Evolutionary conservation across 1,140 invertebrate genomes (phyloP).

Genomic region (Solenopsis invicta): DNA sequence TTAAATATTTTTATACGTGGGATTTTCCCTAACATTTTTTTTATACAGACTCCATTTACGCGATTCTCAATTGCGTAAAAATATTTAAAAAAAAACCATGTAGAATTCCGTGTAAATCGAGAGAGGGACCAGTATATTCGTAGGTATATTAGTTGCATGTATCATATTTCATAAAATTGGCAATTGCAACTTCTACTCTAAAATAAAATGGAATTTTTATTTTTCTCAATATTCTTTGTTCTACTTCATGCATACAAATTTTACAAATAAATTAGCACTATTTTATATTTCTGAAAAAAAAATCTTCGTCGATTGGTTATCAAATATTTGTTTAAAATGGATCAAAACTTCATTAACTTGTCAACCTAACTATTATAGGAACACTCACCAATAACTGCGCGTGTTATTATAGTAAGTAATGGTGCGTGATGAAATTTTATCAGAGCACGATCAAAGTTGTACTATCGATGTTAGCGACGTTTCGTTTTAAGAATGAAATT

Average conservation of each 20-base stretch:
- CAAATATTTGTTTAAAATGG: constrained; percentile 1
- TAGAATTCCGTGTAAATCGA: too few relatives aligned
- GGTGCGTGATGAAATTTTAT: constrained; percentile 26
- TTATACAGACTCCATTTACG: too few relatives aligned
- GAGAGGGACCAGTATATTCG: too few relatives aligned
- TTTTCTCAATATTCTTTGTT: not conserved
- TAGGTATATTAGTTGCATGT: too few relatives aligned
- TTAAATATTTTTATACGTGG: too few relatives aligned
- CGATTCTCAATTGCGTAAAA: too few relatives aligned
- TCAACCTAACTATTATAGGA: not conserved
- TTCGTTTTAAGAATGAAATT: constrained; percentile 31
- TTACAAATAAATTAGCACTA: not conserved
- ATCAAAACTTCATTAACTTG: constrained; percentile 36
- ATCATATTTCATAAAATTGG: too few relatives aligned
- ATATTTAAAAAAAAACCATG: too few relatives aligned
- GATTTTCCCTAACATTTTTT: too few relatives aligned
- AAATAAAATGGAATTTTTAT: not conserved
- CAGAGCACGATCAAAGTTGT: constrained; percentile 19
- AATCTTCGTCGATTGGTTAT: not conserved
- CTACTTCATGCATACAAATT: not conserved
- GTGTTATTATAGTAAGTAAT: not conserved
- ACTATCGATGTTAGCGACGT: not conserved
- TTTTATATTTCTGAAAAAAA: not conserved
- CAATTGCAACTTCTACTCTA: not conserved
- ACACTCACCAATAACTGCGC: not conserved